phyloP scores from a whole-genome alignment of 2,113 vertebrate genomes.

The Pyrgilauda ruficollis region DNA sequence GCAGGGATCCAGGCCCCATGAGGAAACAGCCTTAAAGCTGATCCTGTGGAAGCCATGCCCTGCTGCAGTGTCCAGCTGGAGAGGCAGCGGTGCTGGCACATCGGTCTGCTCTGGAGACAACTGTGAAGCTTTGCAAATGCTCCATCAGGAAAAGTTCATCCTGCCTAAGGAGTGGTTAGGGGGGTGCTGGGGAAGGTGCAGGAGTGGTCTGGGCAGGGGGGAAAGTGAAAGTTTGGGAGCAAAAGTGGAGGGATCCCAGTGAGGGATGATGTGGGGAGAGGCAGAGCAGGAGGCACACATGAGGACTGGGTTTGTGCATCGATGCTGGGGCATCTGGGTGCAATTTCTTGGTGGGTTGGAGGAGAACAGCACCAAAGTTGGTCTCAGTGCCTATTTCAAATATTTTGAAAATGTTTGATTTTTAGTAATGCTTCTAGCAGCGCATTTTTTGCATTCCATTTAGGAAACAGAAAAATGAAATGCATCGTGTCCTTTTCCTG shows the following conservation, averaged over 20 bases:
- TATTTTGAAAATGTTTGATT: not conserved
- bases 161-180: not conserved
- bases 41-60: not conserved
- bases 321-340: not conserved
- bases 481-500: rapidly evolving
- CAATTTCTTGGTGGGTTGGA: not conserved
- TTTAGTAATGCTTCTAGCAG: not conserved
- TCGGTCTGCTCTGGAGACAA: rapidly evolving
- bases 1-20: not conserved
- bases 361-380: not conserved
- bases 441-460: not conserved
- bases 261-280: not conserved
- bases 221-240: not conserved
- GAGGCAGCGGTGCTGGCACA: rapidly evolving
- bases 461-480: not conserved
- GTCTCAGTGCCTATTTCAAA: not conserved
- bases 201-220: not conserved
- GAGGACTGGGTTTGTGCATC: rapidly evolving
- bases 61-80: not conserved
- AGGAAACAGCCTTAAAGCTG: not conserved
- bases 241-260: not conserved
- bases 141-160: not conserved
- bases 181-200: not conserved
- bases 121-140: not conserved
- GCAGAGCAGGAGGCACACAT: not conserved